A percentile compares a stretch with the other conserved stretches of the same genome.
phyloP scores from a whole-genome alignment of 2,113 vertebrate species.

The Labeo catla region DNA sequence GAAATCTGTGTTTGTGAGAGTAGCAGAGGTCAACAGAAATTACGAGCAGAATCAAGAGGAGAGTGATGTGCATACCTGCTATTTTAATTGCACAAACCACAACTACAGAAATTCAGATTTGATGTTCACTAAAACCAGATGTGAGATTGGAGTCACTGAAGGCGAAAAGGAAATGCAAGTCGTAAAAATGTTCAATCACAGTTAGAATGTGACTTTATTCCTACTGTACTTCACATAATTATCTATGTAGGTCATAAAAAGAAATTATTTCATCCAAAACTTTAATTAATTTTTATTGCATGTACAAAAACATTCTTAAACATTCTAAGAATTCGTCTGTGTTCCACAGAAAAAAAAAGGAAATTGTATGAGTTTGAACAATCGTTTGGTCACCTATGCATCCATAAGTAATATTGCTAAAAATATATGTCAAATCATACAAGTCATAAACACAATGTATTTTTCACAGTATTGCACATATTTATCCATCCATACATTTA shows the following conservation, averaged over 20 bases:
- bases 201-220: background rate
- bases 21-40: background rate
- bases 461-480: background rate
- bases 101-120: background rate
- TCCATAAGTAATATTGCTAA: background rate
- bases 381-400: too few species aligned
- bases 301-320: background rate
- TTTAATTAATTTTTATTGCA: background rate
- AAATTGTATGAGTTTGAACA: background rate
- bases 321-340: background rate
- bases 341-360: background rate
- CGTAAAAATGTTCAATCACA: background rate
- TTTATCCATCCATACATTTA: background rate
- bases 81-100: background rate
- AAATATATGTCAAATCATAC: background rate
- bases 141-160: background rate
- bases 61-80: conserved; percentile 11
- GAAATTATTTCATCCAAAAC: background rate
- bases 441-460: background rate
- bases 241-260: background rate
- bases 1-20: conserved; percentile 1
- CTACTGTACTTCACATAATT: background rate
- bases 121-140: background rate
- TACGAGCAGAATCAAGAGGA: conserved; percentile 16
- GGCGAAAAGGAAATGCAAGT: background rate